Evolutionary conservation across 1,140 invertebrate genomes (phyloP).

Genomic region (Spodoptera frugiperda): DNA sequence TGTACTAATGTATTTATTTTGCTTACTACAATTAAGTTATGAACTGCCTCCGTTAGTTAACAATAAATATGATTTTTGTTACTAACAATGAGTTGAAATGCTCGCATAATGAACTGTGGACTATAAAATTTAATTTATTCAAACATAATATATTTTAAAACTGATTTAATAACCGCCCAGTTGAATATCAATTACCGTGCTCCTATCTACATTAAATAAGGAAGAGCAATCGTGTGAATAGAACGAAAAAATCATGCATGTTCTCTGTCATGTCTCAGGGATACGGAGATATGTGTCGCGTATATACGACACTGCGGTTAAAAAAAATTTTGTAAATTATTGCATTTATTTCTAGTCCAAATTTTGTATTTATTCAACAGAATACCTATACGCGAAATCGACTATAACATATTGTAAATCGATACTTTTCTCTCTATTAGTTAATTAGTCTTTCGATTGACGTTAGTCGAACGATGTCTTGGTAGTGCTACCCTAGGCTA

Average conservation of each 20-base stretch:
- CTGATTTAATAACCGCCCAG: neutral
- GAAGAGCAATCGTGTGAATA: no score
- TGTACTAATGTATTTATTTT: constrained; percentile 76
- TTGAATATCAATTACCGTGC: no score
- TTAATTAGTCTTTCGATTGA: neutral
- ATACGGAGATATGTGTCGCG: no score
- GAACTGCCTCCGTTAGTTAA: constrained; percentile 28
- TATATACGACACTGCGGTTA: no score
- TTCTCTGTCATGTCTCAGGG: no score
- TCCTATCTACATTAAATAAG: no score
- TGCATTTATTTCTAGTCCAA: constrained; percentile 25
- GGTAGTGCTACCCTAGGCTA: no score
- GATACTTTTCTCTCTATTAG: constrained; percentile 3
- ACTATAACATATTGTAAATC: neutral
- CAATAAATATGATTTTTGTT: constrained; percentile 50
- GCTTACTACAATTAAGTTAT: constrained; percentile 63
- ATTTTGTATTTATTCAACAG: neutral
- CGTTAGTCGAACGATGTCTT: no score
- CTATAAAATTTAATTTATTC: neutral
- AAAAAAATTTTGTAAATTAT: no score
- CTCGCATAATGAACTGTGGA: constrained; percentile 27
- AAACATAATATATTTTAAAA: neutral
- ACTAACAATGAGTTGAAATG: constrained; percentile 46
- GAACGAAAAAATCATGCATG: no score
- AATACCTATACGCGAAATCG: neutral